Evolutionary conservation across 2,113 vertebrate genomes (phyloP).

Genomic region (Lophura nycthemera): DNA sequence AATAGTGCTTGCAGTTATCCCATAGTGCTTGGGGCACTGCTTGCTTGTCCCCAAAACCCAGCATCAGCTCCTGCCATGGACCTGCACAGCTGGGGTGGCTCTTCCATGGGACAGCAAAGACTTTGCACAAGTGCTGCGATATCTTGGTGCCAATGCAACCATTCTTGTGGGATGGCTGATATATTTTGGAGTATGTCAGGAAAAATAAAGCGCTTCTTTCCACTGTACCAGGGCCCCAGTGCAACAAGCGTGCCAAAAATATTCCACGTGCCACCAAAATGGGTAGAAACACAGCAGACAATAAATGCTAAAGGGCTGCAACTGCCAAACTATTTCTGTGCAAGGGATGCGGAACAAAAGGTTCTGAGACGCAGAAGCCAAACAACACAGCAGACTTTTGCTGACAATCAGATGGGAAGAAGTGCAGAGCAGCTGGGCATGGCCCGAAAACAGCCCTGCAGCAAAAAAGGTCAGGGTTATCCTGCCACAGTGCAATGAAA

Average conservation of each 20-base stretch:
- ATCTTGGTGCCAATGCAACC: not conserved
- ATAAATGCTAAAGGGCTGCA: not conserved
- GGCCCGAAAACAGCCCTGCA: not conserved
- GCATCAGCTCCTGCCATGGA: not conserved
- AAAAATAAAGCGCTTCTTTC: not conserved
- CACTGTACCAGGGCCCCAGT: not conserved
- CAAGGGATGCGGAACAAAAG: not conserved
- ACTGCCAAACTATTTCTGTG: not conserved
- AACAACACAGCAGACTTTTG: not conserved
- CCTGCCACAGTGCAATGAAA: not conserved
- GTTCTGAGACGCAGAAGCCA: not conserved
- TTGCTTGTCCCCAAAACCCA: not conserved
- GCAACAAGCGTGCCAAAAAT: not conserved
- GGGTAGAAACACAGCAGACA: not conserved
- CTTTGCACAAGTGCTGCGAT: not conserved
- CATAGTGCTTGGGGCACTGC: not conserved
- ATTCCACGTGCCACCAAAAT: not conserved
- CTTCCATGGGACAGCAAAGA: not conserved
- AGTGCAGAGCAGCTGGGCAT: not conserved
- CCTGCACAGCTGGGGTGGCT: not conserved
- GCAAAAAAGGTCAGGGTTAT: not conserved
- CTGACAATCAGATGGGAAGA: not conserved
- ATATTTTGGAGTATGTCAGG: not conserved
- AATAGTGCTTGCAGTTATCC: not conserved
- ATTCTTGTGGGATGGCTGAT: rapidly evolving